Evolutionary conservation across 2,113 vertebrate species (phyloP), one percentile per base, ranked within the genome.

Genomic region (Corythornis cristatus): DNA sequence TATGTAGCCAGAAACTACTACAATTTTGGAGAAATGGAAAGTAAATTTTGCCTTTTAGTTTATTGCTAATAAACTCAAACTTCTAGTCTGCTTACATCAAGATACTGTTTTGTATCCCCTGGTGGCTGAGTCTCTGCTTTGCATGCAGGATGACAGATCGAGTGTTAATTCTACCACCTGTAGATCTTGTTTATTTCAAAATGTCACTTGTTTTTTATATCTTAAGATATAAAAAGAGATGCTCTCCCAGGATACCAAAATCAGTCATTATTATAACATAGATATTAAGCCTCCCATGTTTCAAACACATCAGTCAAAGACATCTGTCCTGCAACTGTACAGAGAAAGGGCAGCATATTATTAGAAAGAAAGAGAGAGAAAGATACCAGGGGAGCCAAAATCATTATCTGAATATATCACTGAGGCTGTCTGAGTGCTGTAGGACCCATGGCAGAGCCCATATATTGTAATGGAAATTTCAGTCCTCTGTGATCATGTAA

Each of bases 111-210:
- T 80, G 22, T 81, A 75, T 89, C 53, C 54, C 82, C 75, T 75
- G 40, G 21, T 91, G 72, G 15, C 72, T 88, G 48, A 68, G 53
- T n/a, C 45, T 87, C n/a, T 93, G 72, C 43, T 51, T 89, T 68
- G 56, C 72, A 64, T 61, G 43, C 68, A 83, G 60, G 85, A 78
- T 95, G 93, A 95, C 94, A 95, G 82, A 96, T 74, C 87, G 94
- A 95, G 91, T 89, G 82, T 80, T 96, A 95, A 96, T 95, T 93
- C 85, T 95, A 91, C 91, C 94, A 96, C 94, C 89, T 95, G 89
- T 96, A 95, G 91, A 79, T 61, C 67, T 83, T 95, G 78, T 92
- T 93, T 95, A 86, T 96, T 96, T 95, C 91, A 89, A 96, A 96
- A 93, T 88, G 85, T 88, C 91, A 93, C 87, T 81, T 96, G 62